Evolutionary conservation across 2,888 invertebrate species (phyloP), one percentile per base, ranked within the genome.

Genomic region (Alloplasta piceator): DNA sequence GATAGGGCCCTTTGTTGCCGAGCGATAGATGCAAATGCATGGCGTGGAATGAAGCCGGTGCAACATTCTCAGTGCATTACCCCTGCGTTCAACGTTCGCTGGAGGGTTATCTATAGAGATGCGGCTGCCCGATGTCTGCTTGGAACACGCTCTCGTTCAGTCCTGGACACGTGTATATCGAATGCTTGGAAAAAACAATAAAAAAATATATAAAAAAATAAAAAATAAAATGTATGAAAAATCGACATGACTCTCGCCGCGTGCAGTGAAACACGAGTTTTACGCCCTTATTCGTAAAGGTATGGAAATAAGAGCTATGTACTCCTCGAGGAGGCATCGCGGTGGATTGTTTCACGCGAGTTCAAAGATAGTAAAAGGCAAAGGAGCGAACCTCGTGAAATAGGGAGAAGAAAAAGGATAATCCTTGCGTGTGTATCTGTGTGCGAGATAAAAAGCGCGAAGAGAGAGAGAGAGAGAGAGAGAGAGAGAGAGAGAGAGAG

Each of bases 121-220:
- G 70, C 68, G 86, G 86, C 86, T 87, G 85, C 84, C 82, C 82
- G 82, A 84, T 84, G 87, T 87, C 87, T 87, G 86, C 87, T 84
- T 38, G 70, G n/a, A 80, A 63, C 77, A 81, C 82, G 76, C 63
- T 63, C 43, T 55, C 46, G 43, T n/a, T 43, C 26, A 26, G 26
- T 26, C 26, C 12, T 52, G 14, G 48, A 48, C 48, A 10, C 6
- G 52, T 52, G 14, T 52, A 12, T 52, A 26, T 26, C 26, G 26
- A 26, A 26, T 26, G 26, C 26, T 26, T 26, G 26, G 26, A 26
- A 26, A 26, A 26, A 26, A 26, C 26, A 3, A 26, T 26, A 2
- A 26, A 26, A 26, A 26, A 26, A n/a, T n/a, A n/a, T n/a, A n/a
- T n/a, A 26, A 26, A 26, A 26, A 1, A 3, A 26, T 26, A 2